These are phyloP conservation scores for Tachina fera DNA, from an alignment of 2,888 invertebrate genomes.

Conservation along the genomic window DNA sequence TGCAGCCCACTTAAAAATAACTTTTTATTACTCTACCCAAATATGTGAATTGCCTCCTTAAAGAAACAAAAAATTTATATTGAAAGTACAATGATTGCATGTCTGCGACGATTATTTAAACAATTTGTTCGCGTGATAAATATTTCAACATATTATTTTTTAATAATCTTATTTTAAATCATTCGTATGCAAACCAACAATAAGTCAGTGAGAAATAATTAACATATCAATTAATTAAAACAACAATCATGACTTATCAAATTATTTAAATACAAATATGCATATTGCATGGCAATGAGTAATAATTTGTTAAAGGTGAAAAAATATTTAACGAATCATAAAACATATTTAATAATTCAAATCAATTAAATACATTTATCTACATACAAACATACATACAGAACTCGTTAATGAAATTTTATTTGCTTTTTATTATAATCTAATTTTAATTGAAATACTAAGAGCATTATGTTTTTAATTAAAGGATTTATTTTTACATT, in stretches of 20 bases:
- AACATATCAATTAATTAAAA: constrained; percentile 2
- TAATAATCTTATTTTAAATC: constrained; percentile 7
- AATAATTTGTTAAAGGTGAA: neutral
- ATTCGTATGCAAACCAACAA: neutral
- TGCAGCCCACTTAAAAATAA: too few relatives aligned
- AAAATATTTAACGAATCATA: neutral
- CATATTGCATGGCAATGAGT: neutral
- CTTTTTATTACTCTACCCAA: too few relatives aligned
- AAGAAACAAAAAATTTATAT: too few relatives aligned
- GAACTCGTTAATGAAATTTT: too few relatives aligned
- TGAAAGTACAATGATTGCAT: neutral
- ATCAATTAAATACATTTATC: neutral
- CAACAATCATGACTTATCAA: neutral
- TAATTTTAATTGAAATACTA: neutral
- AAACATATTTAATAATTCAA: neutral
- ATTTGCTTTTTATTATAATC: too few relatives aligned
- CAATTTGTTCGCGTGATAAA: constrained; percentile 6
- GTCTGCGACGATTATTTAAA: neutral
- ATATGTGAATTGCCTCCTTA: too few relatives aligned
- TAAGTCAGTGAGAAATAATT: neutral
- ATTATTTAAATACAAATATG: neutral
- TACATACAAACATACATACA: too few relatives aligned
- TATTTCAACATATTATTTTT: constrained; percentile 3
- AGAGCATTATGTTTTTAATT: neutral
- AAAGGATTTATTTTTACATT: neutral